phyloP scores from a whole-genome alignment of 2,888 invertebrate genomes.

The Pegoplata infirma region DNA sequence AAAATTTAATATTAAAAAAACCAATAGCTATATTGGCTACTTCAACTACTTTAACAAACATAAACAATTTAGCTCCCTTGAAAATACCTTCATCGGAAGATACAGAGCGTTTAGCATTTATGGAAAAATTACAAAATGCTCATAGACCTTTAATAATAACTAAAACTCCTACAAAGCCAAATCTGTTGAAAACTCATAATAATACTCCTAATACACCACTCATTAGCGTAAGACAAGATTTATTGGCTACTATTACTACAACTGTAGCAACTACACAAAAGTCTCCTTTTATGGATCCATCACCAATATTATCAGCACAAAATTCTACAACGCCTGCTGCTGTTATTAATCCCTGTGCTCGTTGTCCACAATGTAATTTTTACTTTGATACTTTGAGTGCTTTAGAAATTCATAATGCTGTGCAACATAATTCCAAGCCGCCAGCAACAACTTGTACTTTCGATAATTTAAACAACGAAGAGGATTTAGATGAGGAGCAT shows the following conservation, averaged over 20 bases:
- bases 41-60: background rate
- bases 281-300: conserved; percentile 35
- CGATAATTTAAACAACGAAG: conserved; percentile 18
- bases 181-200: background rate
- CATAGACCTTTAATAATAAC: conserved; percentile 9
- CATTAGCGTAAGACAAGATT: conserved; percentile 63
- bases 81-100: conserved; percentile 14
- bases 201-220: conserved; percentile 33
- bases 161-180: conserved; percentile 11
- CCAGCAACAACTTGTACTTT: conserved; percentile 2
- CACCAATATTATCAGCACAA: conserved; percentile 16
- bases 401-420: conserved; percentile 74
- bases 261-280: conserved; percentile 21
- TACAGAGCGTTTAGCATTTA: conserved; percentile 68
- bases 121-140: conserved; percentile 72
- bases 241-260: conserved; percentile 36
- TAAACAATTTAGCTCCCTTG: conserved; percentile 12
- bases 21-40: conserved; percentile 69
- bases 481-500: conserved; percentile 67
- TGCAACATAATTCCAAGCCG: conserved; percentile 66
- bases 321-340: conserved; percentile 19
- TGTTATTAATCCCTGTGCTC: conserved; percentile 67
- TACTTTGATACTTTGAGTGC: conserved; percentile 72
- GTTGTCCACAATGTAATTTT: conserved; percentile 74
- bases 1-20: conserved; percentile 65